Conservation (phyloP, 2,797 vertebrate genomes). For the Acanthis flammea region DNA sequence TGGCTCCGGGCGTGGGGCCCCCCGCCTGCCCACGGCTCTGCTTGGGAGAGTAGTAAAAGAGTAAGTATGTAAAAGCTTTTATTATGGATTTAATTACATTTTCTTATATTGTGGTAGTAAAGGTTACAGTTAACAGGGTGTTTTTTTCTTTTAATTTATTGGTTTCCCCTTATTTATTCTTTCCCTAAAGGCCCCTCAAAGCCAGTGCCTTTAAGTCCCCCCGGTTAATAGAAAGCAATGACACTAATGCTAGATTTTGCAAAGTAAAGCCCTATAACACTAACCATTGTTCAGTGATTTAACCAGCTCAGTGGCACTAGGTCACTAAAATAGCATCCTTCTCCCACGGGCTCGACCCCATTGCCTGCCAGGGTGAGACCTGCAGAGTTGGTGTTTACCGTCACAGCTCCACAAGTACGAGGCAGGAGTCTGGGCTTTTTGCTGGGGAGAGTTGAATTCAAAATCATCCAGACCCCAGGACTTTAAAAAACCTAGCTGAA, state of each 20-base stretch:
- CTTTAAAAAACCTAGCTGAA: not conserved
- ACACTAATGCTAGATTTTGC: conserved; percentile 62
- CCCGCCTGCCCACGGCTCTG: not conserved
- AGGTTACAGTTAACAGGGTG: conserved; percentile 33
- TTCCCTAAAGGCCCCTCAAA: not conserved
- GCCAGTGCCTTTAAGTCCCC: conserved; percentile 27
- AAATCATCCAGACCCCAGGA: not conserved
- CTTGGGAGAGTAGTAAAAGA: conserved; percentile 24
- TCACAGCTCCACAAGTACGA: not conserved
- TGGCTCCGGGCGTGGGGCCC: not conserved
- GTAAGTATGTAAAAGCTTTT: conserved; percentile 40
- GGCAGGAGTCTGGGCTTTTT: not conserved
- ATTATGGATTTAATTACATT: conserved; percentile 34
- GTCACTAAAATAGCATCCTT: conserved; percentile 68
- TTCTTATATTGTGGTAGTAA: conserved; percentile 29
- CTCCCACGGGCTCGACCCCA: conserved; percentile 30
- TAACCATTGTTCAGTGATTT: conserved; percentile 67
- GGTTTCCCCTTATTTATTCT: conserved; percentile 2
- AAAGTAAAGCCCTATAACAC: conserved; percentile 64
- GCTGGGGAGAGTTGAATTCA: not conserved
- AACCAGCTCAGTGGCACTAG: conserved; percentile 67
- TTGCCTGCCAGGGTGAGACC: conserved; percentile 47
- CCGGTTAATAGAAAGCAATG: conserved; percentile 54
- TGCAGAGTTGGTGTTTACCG: not conserved
- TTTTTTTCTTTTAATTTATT: not conserved